These are phyloP conservation scores for Drosophila malerkotliana DNA, from an alignment of 1,140 invertebrate species.

Conservation along the genomic window DNA sequence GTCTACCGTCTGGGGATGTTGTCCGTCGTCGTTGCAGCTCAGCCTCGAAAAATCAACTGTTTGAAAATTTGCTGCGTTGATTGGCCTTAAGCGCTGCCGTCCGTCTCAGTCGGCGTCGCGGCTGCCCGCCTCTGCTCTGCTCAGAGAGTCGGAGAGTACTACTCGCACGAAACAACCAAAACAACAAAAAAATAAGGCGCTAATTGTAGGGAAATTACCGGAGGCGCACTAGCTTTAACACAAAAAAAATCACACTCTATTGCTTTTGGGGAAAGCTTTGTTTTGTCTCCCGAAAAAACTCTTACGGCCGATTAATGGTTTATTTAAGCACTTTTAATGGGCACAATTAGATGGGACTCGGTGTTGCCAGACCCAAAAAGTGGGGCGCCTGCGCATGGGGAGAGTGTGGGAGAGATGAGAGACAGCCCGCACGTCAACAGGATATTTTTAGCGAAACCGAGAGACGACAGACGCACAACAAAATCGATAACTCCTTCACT, in stretches of 20 bases:
- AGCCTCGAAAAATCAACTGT: conserved; percentile 79
- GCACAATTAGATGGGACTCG: conserved; percentile 8
- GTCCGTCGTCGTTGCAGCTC: conserved; percentile 64
- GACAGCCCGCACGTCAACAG: conserved; percentile 20
- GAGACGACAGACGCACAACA: conserved; percentile 11
- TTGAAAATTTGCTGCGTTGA: conserved; percentile 79
- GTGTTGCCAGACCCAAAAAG: conserved; percentile 38
- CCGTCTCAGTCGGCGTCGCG: conserved; percentile 33
- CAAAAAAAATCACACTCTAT: not conserved
- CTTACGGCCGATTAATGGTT: conserved; percentile 18
- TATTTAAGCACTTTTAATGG: conserved; percentile 33
- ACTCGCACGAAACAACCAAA: not conserved
- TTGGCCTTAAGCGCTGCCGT: conserved; percentile 71
- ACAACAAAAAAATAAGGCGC: conserved; percentile 46
- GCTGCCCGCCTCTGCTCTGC: conserved; percentile 6
- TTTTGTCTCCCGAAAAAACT: conserved; percentile 37
- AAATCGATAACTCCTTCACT: conserved; percentile 29
- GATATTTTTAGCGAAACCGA: conserved; percentile 27
- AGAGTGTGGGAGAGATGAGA: conserved; percentile 5
- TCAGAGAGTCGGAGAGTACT: not conserved
- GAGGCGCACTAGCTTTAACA: conserved; percentile 27
- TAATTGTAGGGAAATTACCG: conserved; percentile 79
- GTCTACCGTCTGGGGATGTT: conserved; percentile 10
- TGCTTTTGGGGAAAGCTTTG: conserved; percentile 26
- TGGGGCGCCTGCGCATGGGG: conserved; percentile 37